Base-by-base conservation (phyloP, 1,140 invertebrate species). In the Diorhabda elongata region DNA sequence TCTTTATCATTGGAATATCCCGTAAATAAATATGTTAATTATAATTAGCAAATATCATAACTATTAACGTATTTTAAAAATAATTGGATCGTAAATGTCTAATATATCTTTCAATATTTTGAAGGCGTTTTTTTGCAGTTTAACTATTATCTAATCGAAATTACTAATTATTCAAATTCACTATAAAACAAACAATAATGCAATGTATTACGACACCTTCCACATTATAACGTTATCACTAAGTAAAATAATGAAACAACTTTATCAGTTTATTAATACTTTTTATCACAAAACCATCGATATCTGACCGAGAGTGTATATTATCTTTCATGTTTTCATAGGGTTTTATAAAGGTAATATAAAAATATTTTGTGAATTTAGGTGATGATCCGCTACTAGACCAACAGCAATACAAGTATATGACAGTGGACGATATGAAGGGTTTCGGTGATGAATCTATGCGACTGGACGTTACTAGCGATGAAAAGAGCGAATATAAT, bases 351-450 rank as follows among this genome's bases (percentile, higher is more conserved):
- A 9, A 61, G 60, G n/a, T 26, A 41, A 4, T 45, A 42, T 61
- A 45, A 64, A 9, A 44, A 11, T n/a, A 7, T 41, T 43, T 42
- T 68, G 11, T 64, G n/a, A 52, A 26, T 61, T 52, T 82, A 94
- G 92, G 91, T 79, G 92, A 94, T 83, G 90, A 92, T 82, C 88
- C 87, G 52, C 86, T 91, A 83, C 78, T 88, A 52, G 90, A 95
- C 82, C 89, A 90, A 77, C 92, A 94, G 74, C 92, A 93, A 71
- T 95, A 94, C 83, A 87, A 92, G 73, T 95, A 95, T 84, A 91
- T 95, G 88, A 92, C 90, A 69, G 88, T 88, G 69, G 91, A 92
- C 81, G 90, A 92, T 74, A 92, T 92, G 90, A 92, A 92, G 82
- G 90, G 89, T 52, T 83, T 92, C 72, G 89, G 88, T 64, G 91